Evolutionary conservation across 1,140 invertebrate genomes (phyloP).

Genomic region (Bursaphelenchus mucronatus): DNA sequence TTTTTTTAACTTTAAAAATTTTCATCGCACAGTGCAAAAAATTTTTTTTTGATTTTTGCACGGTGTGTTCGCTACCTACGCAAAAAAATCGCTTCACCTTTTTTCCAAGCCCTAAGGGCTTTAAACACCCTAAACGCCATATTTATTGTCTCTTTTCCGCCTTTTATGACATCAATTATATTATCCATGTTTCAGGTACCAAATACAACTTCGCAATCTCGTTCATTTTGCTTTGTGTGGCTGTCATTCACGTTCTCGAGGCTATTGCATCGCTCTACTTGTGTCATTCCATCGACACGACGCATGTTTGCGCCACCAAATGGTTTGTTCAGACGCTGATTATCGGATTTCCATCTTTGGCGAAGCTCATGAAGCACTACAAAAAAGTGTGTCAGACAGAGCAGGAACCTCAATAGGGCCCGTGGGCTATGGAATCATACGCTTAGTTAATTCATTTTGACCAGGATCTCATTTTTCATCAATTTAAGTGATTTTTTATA

Average conservation of each 20-base stretch:
- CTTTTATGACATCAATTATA: background rate
- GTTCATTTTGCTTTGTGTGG: constrained; percentile 47
- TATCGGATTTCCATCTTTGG: constrained; percentile 46
- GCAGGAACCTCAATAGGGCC: too few species aligned
- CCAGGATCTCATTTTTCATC: too few species aligned
- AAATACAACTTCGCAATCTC: constrained; percentile 27
- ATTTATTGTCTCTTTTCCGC: background rate
- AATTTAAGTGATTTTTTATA: too few species aligned
- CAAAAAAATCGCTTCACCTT: background rate
- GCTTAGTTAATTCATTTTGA: too few species aligned
- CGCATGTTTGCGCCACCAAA: constrained; percentile 42
- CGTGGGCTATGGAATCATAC: too few species aligned
- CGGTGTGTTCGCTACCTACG: background rate
- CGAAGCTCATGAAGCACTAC: too few species aligned
- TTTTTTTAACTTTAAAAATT: constrained; percentile 33
- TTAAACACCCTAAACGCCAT: background rate
- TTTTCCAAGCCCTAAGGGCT: constrained; percentile 12
- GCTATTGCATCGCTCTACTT: constrained; percentile 39
- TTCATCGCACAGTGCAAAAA: background rate
- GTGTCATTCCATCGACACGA: constrained; percentile 43
- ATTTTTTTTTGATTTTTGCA: constrained; percentile 10
- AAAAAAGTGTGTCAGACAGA: too few species aligned
- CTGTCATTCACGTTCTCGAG: constrained; percentile 46
- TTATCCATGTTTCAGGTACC: constrained; percentile 30
- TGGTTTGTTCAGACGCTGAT: constrained; percentile 55